Base-by-base conservation (phyloP, 2,888 invertebrate genomes). In the Acanthosepion esculentum region DNA sequence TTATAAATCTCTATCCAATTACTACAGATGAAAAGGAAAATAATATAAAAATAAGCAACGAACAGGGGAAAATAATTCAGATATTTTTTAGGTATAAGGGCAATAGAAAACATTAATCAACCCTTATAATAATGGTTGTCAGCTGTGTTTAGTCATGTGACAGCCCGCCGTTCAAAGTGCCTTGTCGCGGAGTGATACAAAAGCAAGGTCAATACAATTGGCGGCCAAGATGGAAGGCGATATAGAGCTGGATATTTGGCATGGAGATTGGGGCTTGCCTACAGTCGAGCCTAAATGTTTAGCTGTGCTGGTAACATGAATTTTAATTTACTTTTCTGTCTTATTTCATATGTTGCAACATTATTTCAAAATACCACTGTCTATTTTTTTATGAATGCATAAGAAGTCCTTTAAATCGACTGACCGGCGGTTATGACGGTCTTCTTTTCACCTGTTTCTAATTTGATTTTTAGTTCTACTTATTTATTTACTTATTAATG, bases 181-280 rank as follows among this genome's bases (percentile, higher is more conserved):
- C n/a, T 78, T 78, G 78, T n/a, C 78, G 78, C 78, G 92, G 8
- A 50, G 92, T 92, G 48, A 92, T 92, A 92, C 92, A 26, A n/a
- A n/a, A 48, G 50, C 48, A 48, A 53, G 48, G 93, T 53, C 53
- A 48, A n/a, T 7, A 33, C 48, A 29, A 29, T 53, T 53, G n/a
- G n/a, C n/a, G 53, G n/a, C 50, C 94, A 96, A 96, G 91, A 96
- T 96, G 96, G 96, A 95, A 55, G 96, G 96, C 95, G 96, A 96
- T 95, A 96, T 97, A 95, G 95, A 97, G 94, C 95, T 99, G 96
- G 98, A 98, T 97, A 98, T 99, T 96, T 99, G 99, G 98, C 98
- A 98, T 97, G 98, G 99, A 48, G 99, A 99, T 97, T 99, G 98
- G 98, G 98, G 98, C 48, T 98, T 99, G 94, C 98, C 99, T 0